These are phyloP conservation scores for Palythoa grandiflora DNA, from an alignment of 92 coral and sea anemone species.

Conservation along the genomic window DNA sequence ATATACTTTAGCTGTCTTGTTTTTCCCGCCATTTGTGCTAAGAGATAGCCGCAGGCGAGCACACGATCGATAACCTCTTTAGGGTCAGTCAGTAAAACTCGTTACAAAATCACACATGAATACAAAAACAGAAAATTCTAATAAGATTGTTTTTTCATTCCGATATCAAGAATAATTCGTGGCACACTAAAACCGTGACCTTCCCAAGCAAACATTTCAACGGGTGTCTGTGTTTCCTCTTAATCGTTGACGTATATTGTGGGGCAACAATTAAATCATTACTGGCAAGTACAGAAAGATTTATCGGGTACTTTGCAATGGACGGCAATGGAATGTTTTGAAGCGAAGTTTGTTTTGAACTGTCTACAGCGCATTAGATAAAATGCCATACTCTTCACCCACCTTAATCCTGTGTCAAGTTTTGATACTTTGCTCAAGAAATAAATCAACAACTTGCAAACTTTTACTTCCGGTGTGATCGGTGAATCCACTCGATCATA, in stretches of 20 bases:
- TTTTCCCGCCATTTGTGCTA: constrained; percentile 7
- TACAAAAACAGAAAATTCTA: neutral
- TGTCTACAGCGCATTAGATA: neutral
- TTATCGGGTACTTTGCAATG: neutral
- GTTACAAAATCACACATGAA: neutral
- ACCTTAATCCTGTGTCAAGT: constrained; percentile 31
- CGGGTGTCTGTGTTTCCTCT: neutral
- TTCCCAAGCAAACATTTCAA: constrained; percentile 2
- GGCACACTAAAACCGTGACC: neutral
- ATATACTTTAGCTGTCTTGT: neutral
- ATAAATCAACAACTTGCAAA: constrained; percentile 30
- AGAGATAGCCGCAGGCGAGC: neutral
- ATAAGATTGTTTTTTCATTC: neutral
- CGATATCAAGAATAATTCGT: neutral
- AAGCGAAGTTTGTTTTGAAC: neutral
- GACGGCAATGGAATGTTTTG: neutral
- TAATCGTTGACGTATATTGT: neutral
- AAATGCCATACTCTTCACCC: constrained; percentile 11
- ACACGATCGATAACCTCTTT: neutral
- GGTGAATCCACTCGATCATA: constrained; percentile 21
- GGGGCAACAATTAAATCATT: neutral
- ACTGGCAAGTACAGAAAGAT: neutral
- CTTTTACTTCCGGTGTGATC: constrained; percentile 40
- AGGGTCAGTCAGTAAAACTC: neutral
- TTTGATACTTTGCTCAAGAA: constrained; percentile 26